Conservation (phyloP, 1,140 invertebrate species). For the Linepithema humile region DNA sequence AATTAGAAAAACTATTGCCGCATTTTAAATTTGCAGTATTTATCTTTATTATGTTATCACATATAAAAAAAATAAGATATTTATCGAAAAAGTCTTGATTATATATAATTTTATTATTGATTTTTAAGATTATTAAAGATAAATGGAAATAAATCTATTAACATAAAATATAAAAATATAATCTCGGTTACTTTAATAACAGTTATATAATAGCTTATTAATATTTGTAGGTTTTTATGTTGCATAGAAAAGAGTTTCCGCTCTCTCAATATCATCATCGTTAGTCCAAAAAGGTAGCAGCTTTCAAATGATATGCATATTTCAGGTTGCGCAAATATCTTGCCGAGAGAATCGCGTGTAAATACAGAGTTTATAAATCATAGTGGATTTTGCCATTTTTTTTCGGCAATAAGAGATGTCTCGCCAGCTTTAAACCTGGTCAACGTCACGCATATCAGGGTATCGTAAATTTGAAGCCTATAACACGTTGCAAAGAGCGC, state of each 20-base stretch:
- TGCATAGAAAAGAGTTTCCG: not conserved
- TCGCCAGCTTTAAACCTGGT: not conserved
- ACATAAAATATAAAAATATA: not conserved
- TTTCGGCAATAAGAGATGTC: not conserved
- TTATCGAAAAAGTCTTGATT: too few relatives aligned
- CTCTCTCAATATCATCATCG: not conserved
- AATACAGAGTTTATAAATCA: conserved; percentile 61
- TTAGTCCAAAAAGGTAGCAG: not conserved
- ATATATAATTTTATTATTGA: too few relatives aligned
- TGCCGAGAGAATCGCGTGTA: conserved; percentile 5
- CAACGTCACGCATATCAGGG: conserved; percentile 15
- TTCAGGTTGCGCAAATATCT: conserved; percentile 22
- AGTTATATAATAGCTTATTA: not conserved
- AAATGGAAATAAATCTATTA: too few relatives aligned
- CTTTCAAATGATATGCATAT: conserved; percentile 32
- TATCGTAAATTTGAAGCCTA: conserved; percentile 20
- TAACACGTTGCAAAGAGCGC: not conserved
- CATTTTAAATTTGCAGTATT: not conserved
- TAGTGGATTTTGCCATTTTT: conserved; percentile 37
- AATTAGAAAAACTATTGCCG: not conserved
- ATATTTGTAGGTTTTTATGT: not conserved
- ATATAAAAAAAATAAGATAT: too few relatives aligned
- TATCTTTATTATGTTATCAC: too few relatives aligned
- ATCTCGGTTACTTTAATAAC: not conserved
- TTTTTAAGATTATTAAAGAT: too few relatives aligned